Percentiles rank a stretch among this genome's conserved stretches.
phyloP scores from a whole-genome alignment of 2,113 vertebrate genomes.

The Aplodontia rufa region DNA sequence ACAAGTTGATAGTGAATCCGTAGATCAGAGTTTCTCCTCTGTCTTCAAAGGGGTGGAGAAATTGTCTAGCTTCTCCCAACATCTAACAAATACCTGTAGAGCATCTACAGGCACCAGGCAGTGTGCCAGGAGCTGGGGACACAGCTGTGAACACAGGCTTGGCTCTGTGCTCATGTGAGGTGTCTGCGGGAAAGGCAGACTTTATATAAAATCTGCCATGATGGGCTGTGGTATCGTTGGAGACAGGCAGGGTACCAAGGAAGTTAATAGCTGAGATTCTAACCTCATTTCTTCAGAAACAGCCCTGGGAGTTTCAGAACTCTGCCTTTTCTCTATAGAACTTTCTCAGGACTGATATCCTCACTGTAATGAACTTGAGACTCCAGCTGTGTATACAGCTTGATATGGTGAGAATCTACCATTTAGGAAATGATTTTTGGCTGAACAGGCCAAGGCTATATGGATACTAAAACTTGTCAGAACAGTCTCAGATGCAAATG shows the following conservation, averaged over 20 bases:
- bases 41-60: not conserved
- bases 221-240: not conserved
- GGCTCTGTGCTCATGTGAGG: not conserved
- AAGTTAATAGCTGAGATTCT: not conserved
- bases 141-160: not conserved
- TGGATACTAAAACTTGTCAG: not conserved
- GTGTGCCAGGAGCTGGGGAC: not conserved
- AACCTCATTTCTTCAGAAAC: not conserved
- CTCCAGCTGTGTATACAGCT: not conserved
- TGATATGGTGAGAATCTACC: not conserved
- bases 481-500: slow-evolving; percentile 2
- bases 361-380: not conserved
- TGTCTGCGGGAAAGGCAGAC: not conserved
- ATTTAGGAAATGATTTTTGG: slow-evolving; percentile 41
- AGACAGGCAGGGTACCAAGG: accelerated
- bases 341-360: not conserved
- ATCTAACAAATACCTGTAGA: not conserved
- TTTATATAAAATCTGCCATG: not conserved
- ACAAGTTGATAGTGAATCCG: no score
- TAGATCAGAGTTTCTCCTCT: not conserved
- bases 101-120: not conserved
- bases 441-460: not conserved
- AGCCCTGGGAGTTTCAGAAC: not conserved
- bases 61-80: not conserved
- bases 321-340: not conserved